These are phyloP conservation scores for Formica aserva DNA, from an alignment of 2,888 invertebrate species.

Conservation along the genomic window DNA sequence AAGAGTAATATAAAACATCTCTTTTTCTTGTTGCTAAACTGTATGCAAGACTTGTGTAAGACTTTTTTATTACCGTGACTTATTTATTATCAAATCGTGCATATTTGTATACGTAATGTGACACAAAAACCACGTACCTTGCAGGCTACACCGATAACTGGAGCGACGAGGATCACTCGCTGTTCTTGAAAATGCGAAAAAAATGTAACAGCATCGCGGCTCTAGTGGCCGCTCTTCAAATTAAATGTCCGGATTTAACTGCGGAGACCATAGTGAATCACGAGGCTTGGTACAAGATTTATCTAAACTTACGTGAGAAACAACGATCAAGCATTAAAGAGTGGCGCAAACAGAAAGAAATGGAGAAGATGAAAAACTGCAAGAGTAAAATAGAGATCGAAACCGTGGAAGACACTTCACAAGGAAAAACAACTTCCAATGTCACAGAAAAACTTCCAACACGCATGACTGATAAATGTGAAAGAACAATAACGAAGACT, in stretches of 20 bases:
- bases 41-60: neutral
- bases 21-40: neutral
- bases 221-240: constrained; percentile 77
- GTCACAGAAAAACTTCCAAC: neutral
- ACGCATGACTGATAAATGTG: neutral
- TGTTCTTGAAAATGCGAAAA: constrained; percentile 80
- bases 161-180: constrained; percentile 81
- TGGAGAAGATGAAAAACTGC: constrained; percentile 45
- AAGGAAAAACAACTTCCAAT: neutral
- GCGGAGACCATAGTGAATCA: constrained; percentile 85
- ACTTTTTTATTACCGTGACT: neutral
- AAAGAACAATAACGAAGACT: constrained; percentile 16
- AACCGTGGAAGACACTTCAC: neutral
- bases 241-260: constrained; percentile 81
- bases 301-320: constrained; percentile 84
- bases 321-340: constrained; percentile 84
- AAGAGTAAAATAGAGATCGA: neutral
- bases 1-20: neutral
- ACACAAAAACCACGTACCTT: neutral
- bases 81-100: neutral
- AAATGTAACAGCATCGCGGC: constrained; percentile 75
- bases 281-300: constrained; percentile 86
- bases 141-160: constrained; percentile 82
- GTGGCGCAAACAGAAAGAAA: constrained; percentile 84
- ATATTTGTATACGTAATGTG: neutral